Evolutionary conservation across 2,888 invertebrate species (phyloP).

Genomic region (Pachydiplax longipennis): DNA sequence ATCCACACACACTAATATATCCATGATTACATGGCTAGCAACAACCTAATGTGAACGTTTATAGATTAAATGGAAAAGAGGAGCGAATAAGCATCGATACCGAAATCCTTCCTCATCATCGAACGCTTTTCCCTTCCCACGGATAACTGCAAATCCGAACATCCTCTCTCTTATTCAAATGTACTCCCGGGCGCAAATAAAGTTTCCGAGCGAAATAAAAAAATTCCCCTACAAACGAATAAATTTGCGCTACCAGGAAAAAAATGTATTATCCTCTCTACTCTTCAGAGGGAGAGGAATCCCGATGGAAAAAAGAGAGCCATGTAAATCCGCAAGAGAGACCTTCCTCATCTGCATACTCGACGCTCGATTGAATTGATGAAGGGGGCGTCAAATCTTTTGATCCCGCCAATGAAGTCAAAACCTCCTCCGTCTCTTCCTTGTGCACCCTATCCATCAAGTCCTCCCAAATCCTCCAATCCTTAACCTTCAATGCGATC

Average conservation of each 20-base stretch:
- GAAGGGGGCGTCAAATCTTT: neutral
- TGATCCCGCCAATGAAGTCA: neutral
- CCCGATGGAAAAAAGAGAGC: neutral
- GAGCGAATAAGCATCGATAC: too few relatives aligned
- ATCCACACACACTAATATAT: too few relatives aligned
- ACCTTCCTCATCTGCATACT: neutral
- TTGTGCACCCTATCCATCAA: neutral
- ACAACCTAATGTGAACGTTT: too few relatives aligned
- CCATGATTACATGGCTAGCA: too few relatives aligned
- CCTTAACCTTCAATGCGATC: neutral
- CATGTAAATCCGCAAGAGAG: neutral
- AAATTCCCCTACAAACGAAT: neutral
- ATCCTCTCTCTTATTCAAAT: neutral
- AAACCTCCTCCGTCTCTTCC: neutral
- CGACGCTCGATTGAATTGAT: neutral
- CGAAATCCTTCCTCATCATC: too few relatives aligned
- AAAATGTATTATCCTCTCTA: neutral
- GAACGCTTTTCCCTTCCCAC: neutral
- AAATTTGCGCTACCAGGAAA: neutral
- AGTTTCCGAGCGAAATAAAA: neutral
- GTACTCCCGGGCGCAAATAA: neutral
- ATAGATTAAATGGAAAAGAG: too few relatives aligned
- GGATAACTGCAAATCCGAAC: neutral
- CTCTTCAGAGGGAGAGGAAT: neutral
- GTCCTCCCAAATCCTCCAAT: neutral